phyloP scores from a whole-genome alignment of 2,113 vertebrate species.

The Chelonoidis abingdonii region DNA sequence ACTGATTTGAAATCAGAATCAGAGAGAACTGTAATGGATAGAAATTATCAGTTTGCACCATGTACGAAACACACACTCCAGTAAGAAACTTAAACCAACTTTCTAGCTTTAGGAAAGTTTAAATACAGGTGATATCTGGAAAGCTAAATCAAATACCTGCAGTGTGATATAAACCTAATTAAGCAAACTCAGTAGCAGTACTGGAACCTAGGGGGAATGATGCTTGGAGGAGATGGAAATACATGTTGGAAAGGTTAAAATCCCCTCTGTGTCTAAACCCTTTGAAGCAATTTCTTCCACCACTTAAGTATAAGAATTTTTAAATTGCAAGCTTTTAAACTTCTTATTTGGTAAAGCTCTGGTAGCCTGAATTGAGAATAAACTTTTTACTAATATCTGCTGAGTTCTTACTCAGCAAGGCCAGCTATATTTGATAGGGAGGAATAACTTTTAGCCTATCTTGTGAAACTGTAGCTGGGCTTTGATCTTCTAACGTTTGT shows the following conservation, averaged over 20 bases:
- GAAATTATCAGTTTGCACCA: slow-evolving; percentile 1
- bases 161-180: slow-evolving; percentile 65
- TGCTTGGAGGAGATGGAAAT: not conserved
- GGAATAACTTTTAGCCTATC: not conserved
- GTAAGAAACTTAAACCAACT: not conserved
- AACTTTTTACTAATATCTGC: slow-evolving; percentile 13
- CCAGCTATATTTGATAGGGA: slow-evolving; percentile 15
- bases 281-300: slow-evolving; percentile 7
- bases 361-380: slow-evolving; percentile 36
- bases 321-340: slow-evolving; percentile 45
- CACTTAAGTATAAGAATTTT: slow-evolving; percentile 7
- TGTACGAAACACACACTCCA: not conserved
- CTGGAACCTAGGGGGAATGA: not conserved
- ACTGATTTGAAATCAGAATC: not conserved
- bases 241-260: slow-evolving; percentile 9
- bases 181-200: not conserved
- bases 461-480: not conserved
- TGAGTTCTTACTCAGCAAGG: slow-evolving; percentile 44
- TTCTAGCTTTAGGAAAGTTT: slow-evolving; percentile 56
- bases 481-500: not conserved
- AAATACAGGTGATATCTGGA: slow-evolving; percentile 57
- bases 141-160: slow-evolving; percentile 54
- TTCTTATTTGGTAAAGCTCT: slow-evolving; percentile 54
- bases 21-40: not conserved
- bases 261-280: slow-evolving; percentile 10